Base-by-base conservation (phyloP, 2,797 vertebrate species). In the Melanotaenia pygmaea region DNA sequence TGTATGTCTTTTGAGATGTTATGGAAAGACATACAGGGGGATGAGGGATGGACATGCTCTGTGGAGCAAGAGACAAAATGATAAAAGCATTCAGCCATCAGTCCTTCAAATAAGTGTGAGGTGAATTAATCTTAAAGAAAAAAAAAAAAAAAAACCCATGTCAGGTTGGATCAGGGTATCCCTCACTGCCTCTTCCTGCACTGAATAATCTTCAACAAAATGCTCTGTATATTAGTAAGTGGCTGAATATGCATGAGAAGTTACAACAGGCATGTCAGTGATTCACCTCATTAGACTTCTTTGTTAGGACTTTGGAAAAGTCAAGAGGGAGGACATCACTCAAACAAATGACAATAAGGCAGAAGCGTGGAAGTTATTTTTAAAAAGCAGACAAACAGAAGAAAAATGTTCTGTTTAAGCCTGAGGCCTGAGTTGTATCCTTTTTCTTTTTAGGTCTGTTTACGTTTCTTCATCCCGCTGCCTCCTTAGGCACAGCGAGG, bases 191-290 rank as follows among this genome's bases (percentile, higher is more conserved):
- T 67, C 58, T n/a, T 63, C 61, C 22, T 12, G 58, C 47, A 59
- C 34, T 4, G n/a, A 61, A 40, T 28, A 47, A 69, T 67, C 20
- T 35, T 54, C 65, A 56, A 59, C 37, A 60, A 67, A 74, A 63
- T 70, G 59, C 69, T 67, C 70, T 56, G 18, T 56, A n/a, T 32
- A 73, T 47, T 22, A 26, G 35, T 35, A 7, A 1, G 73, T 58
- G 50, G 58, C 81, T 81, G 81, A 86, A 88, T 66, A 84, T 88
- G 72, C 63, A 88, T 64, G 9, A 20, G 47, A 59, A 59, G 50
- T 57, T 32, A 67, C 59, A 62, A 66, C 77, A 62, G 53, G 50
- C 50, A 61, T 60, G 71, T 63, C 53, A 59, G 26, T 62, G 67
- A 72, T 54, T 65, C 70, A 67, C 30, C n/a, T 54, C 38, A 26